Conservation (phyloP, 2,888 invertebrate species). For the Eupithecia abbreviata region DNA sequence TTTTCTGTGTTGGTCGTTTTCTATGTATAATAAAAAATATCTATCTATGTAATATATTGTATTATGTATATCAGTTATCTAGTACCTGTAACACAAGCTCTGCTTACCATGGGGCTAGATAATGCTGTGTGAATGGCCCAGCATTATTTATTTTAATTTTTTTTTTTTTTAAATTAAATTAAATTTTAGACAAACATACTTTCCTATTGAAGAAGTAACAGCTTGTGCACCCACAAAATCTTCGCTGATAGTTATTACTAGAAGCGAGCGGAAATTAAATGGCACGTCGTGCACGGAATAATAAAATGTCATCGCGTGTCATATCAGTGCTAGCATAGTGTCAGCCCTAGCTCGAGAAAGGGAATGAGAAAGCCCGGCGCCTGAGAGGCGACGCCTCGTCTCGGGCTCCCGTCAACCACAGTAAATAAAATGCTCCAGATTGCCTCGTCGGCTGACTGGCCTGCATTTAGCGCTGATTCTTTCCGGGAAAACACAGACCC, state of each 20-base stretch:
- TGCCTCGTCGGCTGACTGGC: slow-evolving; percentile 66
- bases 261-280: neutral
- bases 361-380: slow-evolving; percentile 43
- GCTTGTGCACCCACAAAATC: neutral
- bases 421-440: slow-evolving; percentile 69
- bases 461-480: slow-evolving; percentile 16
- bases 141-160: too few species aligned
- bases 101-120: too few species aligned
- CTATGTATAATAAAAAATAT: too few species aligned
- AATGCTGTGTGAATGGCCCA: too few species aligned
- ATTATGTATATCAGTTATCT: too few species aligned
- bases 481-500: slow-evolving; percentile 9
- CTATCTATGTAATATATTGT: too few species aligned
- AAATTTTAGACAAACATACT: neutral
- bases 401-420: slow-evolving; percentile 58
- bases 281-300: slow-evolving; percentile 12
- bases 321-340: slow-evolving; percentile 16
- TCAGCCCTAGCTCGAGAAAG: slow-evolving; percentile 34
- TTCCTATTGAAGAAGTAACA: neutral
- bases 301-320: slow-evolving; percentile 22
- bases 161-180: too few species aligned
- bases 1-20: too few species aligned
- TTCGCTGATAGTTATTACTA: neutral
- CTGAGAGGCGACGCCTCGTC: slow-evolving; percentile 71
- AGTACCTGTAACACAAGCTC: too few species aligned